Base-by-base conservation (phyloP, 1,140 invertebrate genomes). In the Sycophila sp. region DNA sequence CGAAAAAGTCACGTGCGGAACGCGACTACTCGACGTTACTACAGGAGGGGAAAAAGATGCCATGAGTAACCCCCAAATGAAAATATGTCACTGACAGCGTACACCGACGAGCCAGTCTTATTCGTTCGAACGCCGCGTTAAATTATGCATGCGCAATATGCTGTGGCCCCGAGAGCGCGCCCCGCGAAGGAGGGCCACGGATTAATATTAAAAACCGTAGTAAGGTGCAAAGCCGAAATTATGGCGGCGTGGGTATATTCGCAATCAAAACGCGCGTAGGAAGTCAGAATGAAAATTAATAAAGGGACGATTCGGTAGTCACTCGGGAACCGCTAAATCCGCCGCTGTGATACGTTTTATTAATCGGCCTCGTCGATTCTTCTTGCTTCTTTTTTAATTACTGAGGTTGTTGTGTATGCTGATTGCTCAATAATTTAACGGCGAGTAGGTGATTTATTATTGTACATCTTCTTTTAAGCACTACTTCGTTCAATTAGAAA, bases 131-230 rank as follows among this genome's bases (percentile, higher is more conserved):
- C 36, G 30, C 17, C 79, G 80, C 75, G 80, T 81, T 85, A 81
- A 85, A 85, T 85, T 85, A 85, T 85, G 84, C 82, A 85, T 83
- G 83, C 81, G 79, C 83, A 85, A 85, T 85, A 84, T 84, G 83
- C 78, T 68, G 78, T 7, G 36, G 62, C 28, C n/a, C n/a, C 22
- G 28, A 17, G 15, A n/a, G n/a, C n/a, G 53, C 19, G 49, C 11
- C 22, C 28, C 47, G 19, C 22, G 58, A 68, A 73, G 72, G 71
- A 67, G 59, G 71, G 15, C 75, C 72, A 68, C 42, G 74, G 70
- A 75, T 76, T 70, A 63, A 75, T 80, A 76, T 68, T 71, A 70
- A 76, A 76, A 77, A 69, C 67, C 72, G n/a, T n/a, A 63, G 58
- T 32, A 62, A 78, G 71, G 73, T 49, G 75, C 36, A 64, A 63